A percentile compares a stretch with the other conserved stretches of the same genome.
These are phyloP conservation scores for Gastrophryne carolinensis DNA, from an alignment of 2,797 vertebrate genomes.

Conservation along the genomic window DNA sequence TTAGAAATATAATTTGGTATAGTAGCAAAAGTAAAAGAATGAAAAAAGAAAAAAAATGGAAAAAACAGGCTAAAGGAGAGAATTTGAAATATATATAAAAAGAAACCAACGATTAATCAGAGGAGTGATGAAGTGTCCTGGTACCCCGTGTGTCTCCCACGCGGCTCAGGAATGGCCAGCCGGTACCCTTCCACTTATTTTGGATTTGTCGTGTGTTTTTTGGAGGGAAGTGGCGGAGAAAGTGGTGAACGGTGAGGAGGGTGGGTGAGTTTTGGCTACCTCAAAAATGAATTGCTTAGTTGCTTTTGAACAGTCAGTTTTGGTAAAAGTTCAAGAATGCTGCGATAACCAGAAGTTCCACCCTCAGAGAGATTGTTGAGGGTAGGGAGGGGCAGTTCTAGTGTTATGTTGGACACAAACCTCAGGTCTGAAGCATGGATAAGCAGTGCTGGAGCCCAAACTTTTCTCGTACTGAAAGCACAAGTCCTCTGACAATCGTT, in stretches of 20 bases:
- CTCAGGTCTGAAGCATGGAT: not conserved
- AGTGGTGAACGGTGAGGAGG: slow-evolving; percentile 49
- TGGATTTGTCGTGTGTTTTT: slow-evolving; percentile 47
- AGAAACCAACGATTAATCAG: slow-evolving; percentile 53
- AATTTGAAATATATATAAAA: slow-evolving; percentile 51
- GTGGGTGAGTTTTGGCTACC: slow-evolving; percentile 32
- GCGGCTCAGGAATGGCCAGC: slow-evolving; percentile 53
- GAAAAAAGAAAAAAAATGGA: slow-evolving; percentile 51
- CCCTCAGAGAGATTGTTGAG: not conserved
- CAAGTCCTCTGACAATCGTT: too few relatives aligned
- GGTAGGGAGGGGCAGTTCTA: not conserved
- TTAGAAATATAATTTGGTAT: not conserved
- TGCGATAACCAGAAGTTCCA: not conserved
- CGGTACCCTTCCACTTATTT: slow-evolving; percentile 50
- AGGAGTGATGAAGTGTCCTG: slow-evolving; percentile 49
- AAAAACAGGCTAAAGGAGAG: slow-evolving; percentile 44
- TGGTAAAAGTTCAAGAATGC: slow-evolving; percentile 19
- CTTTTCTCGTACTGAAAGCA: too few relatives aligned
- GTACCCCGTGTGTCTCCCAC: slow-evolving; percentile 45
- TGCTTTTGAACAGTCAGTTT: slow-evolving; percentile 19
- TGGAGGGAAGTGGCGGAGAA: slow-evolving; percentile 35
- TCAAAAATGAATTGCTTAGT: slow-evolving; percentile 1
- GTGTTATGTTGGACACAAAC: not conserved
- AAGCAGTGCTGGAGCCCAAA: not conserved
- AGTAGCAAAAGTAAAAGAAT: slow-evolving; percentile 20